Evolutionary conservation across 1,140 invertebrate genomes (phyloP).

Genomic region (Stenopsyche tienmushanensis): DNA sequence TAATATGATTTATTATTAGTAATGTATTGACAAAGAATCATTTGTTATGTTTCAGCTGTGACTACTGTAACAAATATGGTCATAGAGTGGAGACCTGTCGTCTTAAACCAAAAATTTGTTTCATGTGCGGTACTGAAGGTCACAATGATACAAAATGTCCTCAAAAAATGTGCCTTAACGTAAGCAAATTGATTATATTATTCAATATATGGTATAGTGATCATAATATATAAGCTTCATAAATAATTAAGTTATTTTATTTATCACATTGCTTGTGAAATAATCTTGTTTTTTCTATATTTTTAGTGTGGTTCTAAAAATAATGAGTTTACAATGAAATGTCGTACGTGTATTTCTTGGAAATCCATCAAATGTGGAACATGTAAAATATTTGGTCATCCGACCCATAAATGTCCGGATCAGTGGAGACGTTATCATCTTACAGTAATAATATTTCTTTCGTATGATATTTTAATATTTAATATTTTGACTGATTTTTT

Average conservation of each 20-base stretch:
- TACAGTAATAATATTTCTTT: not conserved
- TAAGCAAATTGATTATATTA: constrained; percentile 12
- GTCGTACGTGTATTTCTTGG: not conserved
- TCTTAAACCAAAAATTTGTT: constrained; percentile 25
- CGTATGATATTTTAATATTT: not conserved
- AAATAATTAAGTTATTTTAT: no score
- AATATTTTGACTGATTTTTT: not conserved
- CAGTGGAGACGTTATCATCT: not conserved
- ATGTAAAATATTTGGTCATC: not conserved
- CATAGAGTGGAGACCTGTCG: constrained; percentile 33
- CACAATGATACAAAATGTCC: constrained; percentile 29
- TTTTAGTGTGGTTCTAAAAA: not conserved
- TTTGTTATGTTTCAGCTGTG: constrained; percentile 32
- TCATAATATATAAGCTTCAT: no score
- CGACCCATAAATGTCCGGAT: not conserved
- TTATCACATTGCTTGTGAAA: no score
- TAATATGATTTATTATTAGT: not conserved
- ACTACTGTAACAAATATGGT: constrained; percentile 29
- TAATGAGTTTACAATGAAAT: not conserved
- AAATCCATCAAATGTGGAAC: not conserved
- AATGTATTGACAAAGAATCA: not conserved
- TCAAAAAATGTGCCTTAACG: constrained; percentile 35
- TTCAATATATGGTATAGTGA: no score
- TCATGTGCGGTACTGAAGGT: constrained; percentile 37
- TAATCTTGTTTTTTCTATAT: not conserved